phyloP scores from a whole-genome alignment of 2,888 invertebrate species.

The Tortrix viridana region DNA sequence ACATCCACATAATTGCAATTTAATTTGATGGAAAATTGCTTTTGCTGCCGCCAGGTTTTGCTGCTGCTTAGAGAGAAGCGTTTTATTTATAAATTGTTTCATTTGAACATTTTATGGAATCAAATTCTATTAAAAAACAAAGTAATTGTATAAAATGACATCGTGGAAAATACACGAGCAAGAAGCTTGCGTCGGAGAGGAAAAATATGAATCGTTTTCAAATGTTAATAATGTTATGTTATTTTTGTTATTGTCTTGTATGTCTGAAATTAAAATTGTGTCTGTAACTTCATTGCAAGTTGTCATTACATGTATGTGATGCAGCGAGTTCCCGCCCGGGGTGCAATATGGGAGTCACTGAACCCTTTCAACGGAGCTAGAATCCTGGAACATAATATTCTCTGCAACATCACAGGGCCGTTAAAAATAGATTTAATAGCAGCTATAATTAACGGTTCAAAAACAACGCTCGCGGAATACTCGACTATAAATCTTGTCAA shows the following conservation, averaged over 20 bases:
- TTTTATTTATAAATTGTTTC: too few species aligned
- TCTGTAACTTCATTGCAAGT: too few species aligned
- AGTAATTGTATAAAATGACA: too few species aligned
- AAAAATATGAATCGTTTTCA: background rate
- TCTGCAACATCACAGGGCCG: background rate
- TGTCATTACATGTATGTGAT: too few species aligned
- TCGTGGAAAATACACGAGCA: too few species aligned
- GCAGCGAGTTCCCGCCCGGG: too few species aligned
- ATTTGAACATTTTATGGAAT: too few species aligned
- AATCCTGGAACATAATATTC: background rate
- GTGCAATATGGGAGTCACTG: background rate
- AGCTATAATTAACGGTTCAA: slow-evolving; percentile 24
- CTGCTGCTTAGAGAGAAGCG: background rate
- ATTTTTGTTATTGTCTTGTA: background rate
- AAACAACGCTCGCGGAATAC: slow-evolving; percentile 4
- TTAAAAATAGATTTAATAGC: slow-evolving; percentile 22
- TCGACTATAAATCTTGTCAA: slow-evolving; percentile 21
- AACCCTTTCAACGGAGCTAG: background rate
- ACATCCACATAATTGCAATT: slow-evolving; percentile 5
- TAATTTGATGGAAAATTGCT: slow-evolving; percentile 6
- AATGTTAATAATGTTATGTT: background rate
- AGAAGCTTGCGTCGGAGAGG: too few species aligned
- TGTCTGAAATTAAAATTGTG: too few species aligned
- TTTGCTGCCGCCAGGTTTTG: background rate
- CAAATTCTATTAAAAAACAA: too few species aligned